Base-by-base conservation (phyloP, 2,888 invertebrate genomes). In the Parnassius orleans region DNA sequence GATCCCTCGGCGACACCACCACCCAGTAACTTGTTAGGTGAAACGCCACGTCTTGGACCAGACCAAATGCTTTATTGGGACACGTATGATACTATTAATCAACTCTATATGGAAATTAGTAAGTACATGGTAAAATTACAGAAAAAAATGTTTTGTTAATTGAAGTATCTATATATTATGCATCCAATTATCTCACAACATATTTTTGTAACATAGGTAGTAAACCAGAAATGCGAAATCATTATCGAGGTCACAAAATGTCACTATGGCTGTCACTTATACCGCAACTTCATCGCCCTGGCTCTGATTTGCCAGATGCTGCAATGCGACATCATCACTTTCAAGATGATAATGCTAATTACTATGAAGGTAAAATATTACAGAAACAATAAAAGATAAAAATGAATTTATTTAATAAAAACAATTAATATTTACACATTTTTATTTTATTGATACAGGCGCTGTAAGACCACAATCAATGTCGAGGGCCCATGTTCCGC, bases 241-340 rank as follows among this genome's bases (percentile, higher is more conserved):
- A 98, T 86, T 98, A 98, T 86, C 94, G 98, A 50, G 98, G 98
- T 53, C 98, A 98, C 92, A 97, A 98, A 88, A 95, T 98, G 93
- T 97, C 98, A 47, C 93, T 98, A 80, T 98, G 98, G 98, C 88
- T 98, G 66, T 97, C 97, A 71, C 93, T 98, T 58, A 95, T 98
- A 78, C 98, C 98, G 59, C 97, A 98, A 81, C 93, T 98, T 60
- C 98, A 98, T 82, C 93, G 96, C 64, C 96, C 97, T 11, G 97
- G 97, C 19, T 88, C 93, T 10, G 93, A 93, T 68, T 71, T 92
- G 69, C 95, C 95, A 68, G 97, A 97, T 78, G 94, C 96, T 66
- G 95, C 95, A 66, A 96, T 97, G 95, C 93, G 96, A 50, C 96
- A 97, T 81, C 96, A 97, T 81, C 97, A 98, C 81, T 95, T 97